Base-by-base conservation (phyloP, 2,797 vertebrate species). In the Microchirus variegatus region DNA sequence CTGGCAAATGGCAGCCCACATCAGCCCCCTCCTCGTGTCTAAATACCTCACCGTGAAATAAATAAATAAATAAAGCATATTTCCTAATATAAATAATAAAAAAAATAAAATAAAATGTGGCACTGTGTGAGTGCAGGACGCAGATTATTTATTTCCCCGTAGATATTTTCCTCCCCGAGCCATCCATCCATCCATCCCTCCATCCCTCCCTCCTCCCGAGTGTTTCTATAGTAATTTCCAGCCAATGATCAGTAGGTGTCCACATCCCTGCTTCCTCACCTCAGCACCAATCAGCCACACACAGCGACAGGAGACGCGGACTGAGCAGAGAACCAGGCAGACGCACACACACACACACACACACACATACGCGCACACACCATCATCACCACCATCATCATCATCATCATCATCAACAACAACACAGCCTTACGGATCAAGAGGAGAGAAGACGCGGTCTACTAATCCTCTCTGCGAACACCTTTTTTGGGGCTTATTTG, bases 181-280 rank as follows among this genome's bases (percentile, higher is more conserved):
- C 22, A 22, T 22, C 88, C 86, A 81, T 75, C 81, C 82, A 56
- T 80, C 85, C 78, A 80, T 77, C 84, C 88, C 91, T 88, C 87
- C 86, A 56, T 80, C 85, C 78, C 81, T 77, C 84, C 88, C 91
- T 88, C 87, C 86, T 92, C 94, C 92, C 90, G 89, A 92, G 92
- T 90, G 94, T 92, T 94, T 94, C 94, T 94, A 92, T 93, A 94
- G 94, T 94, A 92, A 93, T 93, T 94, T 93, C 94, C 94, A 96
- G 94, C 95, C 95, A 96, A 96, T 96, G 95, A 92, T 93, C 94
- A 91, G 95, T 90, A 93, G 95, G 94, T 94, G 95, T 92, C 95
- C 95, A 87, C 95, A 95, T 90, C 95, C 90, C 93, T 70, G 94
- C 95, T 93, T 92, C 93, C 94, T 94, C 96, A 95, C 95, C 95